Conservation (phyloP, 2,888 invertebrate genomes). For the Drosophila prostipennis region DNA sequence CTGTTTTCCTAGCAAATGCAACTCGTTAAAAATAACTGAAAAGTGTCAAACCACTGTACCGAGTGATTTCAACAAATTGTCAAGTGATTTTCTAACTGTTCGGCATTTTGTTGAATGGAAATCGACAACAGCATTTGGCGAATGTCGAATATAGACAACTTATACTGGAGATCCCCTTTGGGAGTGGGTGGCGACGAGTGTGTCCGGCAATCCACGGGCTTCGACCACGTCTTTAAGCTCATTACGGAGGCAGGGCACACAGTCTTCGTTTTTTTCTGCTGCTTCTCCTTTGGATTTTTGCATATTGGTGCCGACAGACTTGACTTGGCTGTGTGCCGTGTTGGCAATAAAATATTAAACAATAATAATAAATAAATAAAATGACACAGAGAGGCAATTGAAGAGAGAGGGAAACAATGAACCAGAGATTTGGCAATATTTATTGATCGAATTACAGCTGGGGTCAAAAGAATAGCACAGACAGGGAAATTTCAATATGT, state of each 20-base stretch:
- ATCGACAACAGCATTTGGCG: slow-evolving; percentile 41
- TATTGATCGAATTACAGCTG: slow-evolving; percentile 38
- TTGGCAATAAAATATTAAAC: slow-evolving; percentile 65
- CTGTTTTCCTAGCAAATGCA: slow-evolving; percentile 1
- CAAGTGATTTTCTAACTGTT: slow-evolving; percentile 54
- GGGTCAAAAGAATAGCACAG: slow-evolving; percentile 20
- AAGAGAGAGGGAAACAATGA: not conserved
- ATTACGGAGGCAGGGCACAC: slow-evolving; percentile 81
- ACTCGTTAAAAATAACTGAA: slow-evolving; percentile 9
- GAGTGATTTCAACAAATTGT: slow-evolving; percentile 10
- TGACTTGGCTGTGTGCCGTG: slow-evolving; percentile 37
- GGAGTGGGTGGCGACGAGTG: slow-evolving; percentile 40
- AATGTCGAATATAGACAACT: slow-evolving; percentile 40
- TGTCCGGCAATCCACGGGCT: slow-evolving; percentile 51
- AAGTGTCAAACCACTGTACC: slow-evolving; percentile 22
- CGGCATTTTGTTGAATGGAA: slow-evolving; percentile 56
- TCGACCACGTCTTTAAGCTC: slow-evolving; percentile 59
- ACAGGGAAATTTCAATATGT: too few species aligned
- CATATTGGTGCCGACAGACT: slow-evolving; percentile 55
- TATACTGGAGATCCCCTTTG: slow-evolving; percentile 25
- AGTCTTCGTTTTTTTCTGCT: slow-evolving; percentile 44
- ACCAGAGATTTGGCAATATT: slow-evolving; percentile 31
- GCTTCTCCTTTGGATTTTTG: slow-evolving; percentile 61
- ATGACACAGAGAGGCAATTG: slow-evolving; percentile 30
- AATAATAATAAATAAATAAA: slow-evolving; percentile 56